phyloP scores from a whole-genome alignment of 2,888 invertebrate species.

The Acanthosepion esculentum region DNA sequence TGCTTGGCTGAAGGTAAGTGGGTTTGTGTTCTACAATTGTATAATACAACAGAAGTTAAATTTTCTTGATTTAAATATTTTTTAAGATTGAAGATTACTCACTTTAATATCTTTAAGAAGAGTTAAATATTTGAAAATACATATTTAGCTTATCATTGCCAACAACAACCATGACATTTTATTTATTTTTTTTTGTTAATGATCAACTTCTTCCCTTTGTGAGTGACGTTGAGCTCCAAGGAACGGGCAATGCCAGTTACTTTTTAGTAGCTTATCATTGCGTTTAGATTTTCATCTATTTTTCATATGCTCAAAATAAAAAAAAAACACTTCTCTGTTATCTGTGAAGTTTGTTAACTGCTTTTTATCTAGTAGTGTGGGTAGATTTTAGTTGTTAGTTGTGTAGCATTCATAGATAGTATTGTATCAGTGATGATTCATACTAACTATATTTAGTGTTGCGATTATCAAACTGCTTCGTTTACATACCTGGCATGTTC shows the following conservation, averaged over 20 bases:
- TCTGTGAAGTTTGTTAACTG: constrained; percentile 3
- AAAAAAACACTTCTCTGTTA: background rate
- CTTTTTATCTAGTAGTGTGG: constrained; percentile 10
- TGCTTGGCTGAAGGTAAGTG: constrained; percentile 89
- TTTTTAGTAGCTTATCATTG: background rate
- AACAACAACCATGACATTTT: background rate
- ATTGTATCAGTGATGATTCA: constrained; percentile 35
- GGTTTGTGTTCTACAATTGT: background rate
- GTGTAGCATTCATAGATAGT: background rate
- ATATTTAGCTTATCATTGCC: background rate
- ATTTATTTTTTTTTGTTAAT: background rate
- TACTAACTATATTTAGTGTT: constrained; percentile 45
- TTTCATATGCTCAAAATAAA: background rate
- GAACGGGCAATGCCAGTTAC: background rate
- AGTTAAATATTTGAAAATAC: background rate
- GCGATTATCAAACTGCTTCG: constrained; percentile 39
- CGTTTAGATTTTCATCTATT: background rate
- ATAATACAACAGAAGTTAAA: background rate
- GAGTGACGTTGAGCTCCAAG: background rate
- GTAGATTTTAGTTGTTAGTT: background rate
- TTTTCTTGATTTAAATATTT: background rate
- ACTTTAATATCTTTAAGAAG: background rate
- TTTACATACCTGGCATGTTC: constrained; percentile 45
- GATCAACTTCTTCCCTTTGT: background rate
- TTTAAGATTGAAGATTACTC: background rate